Evolutionary conservation across 2,113 vertebrate genomes (phyloP).

Genomic region (Ovis canadensis): DNA sequence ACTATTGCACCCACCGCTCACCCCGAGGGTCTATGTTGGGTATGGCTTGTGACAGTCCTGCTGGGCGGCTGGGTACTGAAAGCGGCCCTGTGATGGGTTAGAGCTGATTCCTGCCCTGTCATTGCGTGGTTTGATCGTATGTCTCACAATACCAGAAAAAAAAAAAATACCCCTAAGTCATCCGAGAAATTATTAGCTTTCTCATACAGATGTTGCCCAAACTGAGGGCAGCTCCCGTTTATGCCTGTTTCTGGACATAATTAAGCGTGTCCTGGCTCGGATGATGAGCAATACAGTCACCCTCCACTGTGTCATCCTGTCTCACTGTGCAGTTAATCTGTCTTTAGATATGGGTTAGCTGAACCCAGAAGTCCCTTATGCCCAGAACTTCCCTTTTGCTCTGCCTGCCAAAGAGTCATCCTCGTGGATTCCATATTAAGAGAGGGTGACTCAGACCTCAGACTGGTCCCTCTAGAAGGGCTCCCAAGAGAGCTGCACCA

Average conservation of each 20-base stretch:
- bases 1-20: neutral
- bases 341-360: neutral
- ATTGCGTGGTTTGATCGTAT: neutral
- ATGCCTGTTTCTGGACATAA: neutral
- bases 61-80: neutral
- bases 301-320: neutral
- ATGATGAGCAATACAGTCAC: neutral
- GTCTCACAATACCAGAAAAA: neutral
- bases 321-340: neutral
- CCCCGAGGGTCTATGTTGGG: rapidly evolving
- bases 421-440: neutral
- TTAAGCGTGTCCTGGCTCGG: neutral
- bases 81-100: neutral
- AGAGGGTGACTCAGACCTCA: neutral
- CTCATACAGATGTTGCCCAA: neutral
- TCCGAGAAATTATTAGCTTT: neutral
- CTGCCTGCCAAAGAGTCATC: neutral
- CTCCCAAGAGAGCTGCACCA: neutral
- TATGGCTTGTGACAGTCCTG: neutral
- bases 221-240: neutral
- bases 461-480: neutral
- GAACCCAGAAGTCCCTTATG: neutral
- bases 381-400: neutral
- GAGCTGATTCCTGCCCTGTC: neutral
- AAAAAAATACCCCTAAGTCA: neutral